phyloP scores from a whole-genome alignment of 1,140 invertebrate genomes.

The Platyscapa corneri region DNA sequence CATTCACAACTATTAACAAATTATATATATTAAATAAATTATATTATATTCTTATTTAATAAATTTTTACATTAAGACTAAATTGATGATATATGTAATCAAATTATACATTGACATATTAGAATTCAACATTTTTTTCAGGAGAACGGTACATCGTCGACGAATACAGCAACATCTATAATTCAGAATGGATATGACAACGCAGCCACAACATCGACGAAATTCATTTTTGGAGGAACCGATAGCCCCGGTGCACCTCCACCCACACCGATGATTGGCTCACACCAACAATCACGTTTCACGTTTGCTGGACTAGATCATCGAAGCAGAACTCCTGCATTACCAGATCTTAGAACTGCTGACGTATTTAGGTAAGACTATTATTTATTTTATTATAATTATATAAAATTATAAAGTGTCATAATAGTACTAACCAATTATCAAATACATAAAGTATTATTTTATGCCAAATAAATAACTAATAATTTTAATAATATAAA shows the following conservation, averaged over 20 bases:
- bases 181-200: slow-evolving; percentile 21
- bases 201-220: not conserved
- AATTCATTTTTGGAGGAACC: slow-evolving; percentile 33
- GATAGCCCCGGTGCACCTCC: slow-evolving; percentile 57
- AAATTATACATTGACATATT: too few relatives aligned
- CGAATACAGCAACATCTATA: not conserved
- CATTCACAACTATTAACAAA: too few relatives aligned
- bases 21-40: too few relatives aligned
- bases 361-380: slow-evolving; percentile 77
- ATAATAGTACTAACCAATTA: too few relatives aligned
- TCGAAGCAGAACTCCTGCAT: slow-evolving; percentile 71
- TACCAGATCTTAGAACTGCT: slow-evolving; percentile 76
- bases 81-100: too few relatives aligned
- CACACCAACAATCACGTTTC: slow-evolving; percentile 69
- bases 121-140: not conserved
- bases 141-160: slow-evolving; percentile 39
- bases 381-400: too few relatives aligned
- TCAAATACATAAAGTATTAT: too few relatives aligned
- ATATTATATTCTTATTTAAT: too few relatives aligned
- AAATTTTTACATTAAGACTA: too few relatives aligned
- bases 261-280: slow-evolving; percentile 62
- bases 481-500: too few relatives aligned
- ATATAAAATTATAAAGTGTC: too few relatives aligned
- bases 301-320: slow-evolving; percentile 63
- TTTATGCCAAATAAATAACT: too few relatives aligned